Evolutionary conservation across 1,140 invertebrate species (phyloP).

Genomic region (Calephelis virginiensis): DNA sequence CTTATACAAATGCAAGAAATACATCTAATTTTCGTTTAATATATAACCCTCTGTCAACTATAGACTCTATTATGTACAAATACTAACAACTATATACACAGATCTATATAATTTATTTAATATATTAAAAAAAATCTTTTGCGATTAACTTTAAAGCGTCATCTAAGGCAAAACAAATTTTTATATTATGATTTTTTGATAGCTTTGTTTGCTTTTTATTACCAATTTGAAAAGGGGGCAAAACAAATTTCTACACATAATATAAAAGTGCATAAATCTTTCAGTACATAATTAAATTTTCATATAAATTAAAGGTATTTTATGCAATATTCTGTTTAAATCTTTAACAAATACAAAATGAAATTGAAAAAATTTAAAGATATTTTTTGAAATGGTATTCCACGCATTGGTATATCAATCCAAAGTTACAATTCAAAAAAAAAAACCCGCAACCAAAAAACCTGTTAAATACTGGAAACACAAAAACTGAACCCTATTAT

Average conservation of each 20-base stretch:
- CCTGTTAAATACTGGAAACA: no score
- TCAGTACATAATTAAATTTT: no score
- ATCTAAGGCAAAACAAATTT: slow-evolving; percentile 22
- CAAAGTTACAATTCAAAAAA: no score
- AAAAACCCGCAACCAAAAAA: no score
- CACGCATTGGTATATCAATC: no score
- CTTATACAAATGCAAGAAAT: slow-evolving; percentile 12
- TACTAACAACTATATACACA: slow-evolving; percentile 64
- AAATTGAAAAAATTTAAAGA: no score
- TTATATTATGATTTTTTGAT: slow-evolving; percentile 12
- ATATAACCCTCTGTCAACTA: slow-evolving; percentile 27
- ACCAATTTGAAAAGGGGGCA: slow-evolving; percentile 27
- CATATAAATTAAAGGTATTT: no score
- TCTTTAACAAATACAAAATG: no score
- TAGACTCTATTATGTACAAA: slow-evolving; percentile 57
- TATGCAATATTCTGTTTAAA: no score
- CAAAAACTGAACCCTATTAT: no score
- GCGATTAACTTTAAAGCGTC: slow-evolving; percentile 27
- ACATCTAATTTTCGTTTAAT: slow-evolving; percentile 6
- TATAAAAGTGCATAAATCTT: no score
- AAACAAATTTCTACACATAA: background rate
- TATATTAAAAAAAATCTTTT: slow-evolving; percentile 37
- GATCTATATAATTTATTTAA: slow-evolving; percentile 34
- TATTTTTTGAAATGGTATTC: no score
- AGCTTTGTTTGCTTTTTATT: slow-evolving; percentile 25